A percentile compares a stretch with the other conserved stretches of the same genome.
Evolutionary conservation across 1,140 invertebrate genomes (phyloP).

Genomic region (Maconellicoccus hirsutus): DNA sequence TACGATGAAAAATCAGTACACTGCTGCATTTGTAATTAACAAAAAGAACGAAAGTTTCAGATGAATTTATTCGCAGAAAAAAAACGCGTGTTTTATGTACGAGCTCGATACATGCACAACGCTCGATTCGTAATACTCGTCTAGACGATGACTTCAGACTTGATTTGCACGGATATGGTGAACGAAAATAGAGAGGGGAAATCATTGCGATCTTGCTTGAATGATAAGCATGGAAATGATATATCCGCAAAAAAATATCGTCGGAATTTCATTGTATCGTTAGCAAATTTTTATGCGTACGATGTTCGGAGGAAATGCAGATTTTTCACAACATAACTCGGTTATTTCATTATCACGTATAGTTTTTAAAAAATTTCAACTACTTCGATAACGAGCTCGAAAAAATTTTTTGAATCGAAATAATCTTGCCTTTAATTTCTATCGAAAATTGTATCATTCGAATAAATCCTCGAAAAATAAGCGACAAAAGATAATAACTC

Average conservation of each 20-base stretch:
- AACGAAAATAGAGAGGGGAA: not conserved
- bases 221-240: not conserved
- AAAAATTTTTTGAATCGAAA: no score
- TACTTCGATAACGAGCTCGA: no score
- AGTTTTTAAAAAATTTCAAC: no score
- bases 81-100: not conserved
- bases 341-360: no score
- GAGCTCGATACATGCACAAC: not conserved
- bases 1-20: no score
- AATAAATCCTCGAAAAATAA: no score
- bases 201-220: not conserved
- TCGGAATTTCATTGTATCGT: not conserved
- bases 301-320: not conserved
- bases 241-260: not conserved
- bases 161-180: not conserved
- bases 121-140: not conserved
- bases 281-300: not conserved
- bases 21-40: not conserved
- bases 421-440: no score
- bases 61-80: not conserved
- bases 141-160: not conserved
- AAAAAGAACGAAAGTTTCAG: not conserved
- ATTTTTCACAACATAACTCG: no score
- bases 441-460: no score
- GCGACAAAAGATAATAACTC: conserved; percentile 24